These are phyloP conservation scores for Linyphia triangularis DNA, from an alignment of 2,888 invertebrate species.

Conservation along the genomic window DNA sequence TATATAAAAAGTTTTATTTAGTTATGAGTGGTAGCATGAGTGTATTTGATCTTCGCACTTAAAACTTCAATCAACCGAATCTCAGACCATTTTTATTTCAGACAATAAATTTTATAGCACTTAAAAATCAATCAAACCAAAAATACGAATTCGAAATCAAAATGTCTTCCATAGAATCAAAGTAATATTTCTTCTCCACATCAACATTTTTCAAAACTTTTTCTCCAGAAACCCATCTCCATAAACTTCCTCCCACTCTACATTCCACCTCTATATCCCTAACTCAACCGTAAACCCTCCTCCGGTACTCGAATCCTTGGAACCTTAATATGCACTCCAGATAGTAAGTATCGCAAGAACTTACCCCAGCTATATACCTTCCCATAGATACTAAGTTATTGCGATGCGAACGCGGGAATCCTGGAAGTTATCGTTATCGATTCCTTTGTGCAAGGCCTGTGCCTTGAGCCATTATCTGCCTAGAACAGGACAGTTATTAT, in stretches of 20 bases:
- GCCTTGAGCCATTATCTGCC: slow-evolving; percentile 50
- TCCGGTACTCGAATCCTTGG: background rate
- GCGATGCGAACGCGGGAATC: slow-evolving; percentile 32
- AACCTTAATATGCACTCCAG: slow-evolving; percentile 25
- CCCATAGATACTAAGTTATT: slow-evolving; percentile 64
- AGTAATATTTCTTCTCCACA: background rate
- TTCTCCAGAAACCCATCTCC: background rate
- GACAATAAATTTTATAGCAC: no score
- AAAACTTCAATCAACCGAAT: no score
- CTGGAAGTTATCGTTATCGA: slow-evolving; percentile 66
- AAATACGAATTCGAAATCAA: no score
- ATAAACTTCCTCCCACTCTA: slow-evolving; percentile 7
- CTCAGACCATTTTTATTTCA: no score
- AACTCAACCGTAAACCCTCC: slow-evolving; percentile 25
- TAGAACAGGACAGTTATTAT: slow-evolving; percentile 68
- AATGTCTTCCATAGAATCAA: background rate
- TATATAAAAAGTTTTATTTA: no score
- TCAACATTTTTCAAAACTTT: background rate
- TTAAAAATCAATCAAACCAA: no score
- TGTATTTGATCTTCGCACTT: no score
- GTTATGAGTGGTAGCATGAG: no score
- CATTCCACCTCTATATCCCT: slow-evolving; percentile 26
- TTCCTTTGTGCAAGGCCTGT: slow-evolving; percentile 32
- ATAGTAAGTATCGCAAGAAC: background rate
- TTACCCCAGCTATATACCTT: slow-evolving; percentile 11